Evolutionary conservation across 2,888 invertebrate genomes (phyloP).

Genomic region (Boloria selene): DNA sequence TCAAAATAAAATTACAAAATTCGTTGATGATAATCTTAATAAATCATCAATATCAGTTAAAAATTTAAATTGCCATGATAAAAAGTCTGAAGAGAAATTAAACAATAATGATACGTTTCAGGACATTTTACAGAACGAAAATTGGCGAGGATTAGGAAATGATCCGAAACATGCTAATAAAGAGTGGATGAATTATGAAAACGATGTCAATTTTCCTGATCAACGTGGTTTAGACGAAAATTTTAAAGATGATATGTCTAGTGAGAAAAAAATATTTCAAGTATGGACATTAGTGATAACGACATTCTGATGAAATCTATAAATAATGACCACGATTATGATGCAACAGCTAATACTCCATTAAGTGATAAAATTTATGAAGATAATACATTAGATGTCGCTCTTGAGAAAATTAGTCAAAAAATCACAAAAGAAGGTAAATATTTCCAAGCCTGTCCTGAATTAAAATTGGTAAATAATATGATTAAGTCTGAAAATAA

Average conservation of each 20-base stretch:
- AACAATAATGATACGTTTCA: background rate
- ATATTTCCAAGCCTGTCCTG: constrained; percentile 11
- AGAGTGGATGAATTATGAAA: constrained; percentile 1
- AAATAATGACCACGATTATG: constrained; percentile 12
- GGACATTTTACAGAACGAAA: constrained; percentile 4
- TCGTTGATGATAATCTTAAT: constrained; percentile 4
- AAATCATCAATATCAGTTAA: background rate
- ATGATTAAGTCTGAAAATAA: constrained; percentile 8
- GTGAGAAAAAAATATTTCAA: background rate
- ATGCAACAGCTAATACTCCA: background rate
- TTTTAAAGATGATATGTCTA: background rate
- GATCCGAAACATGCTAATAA: background rate
- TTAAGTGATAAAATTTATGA: constrained; percentile 2
- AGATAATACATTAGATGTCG: constrained; percentile 5
- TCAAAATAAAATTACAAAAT: constrained; percentile 4
- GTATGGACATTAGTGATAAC: constrained; percentile 3
- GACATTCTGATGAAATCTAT: constrained; percentile 8
- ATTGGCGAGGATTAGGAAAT: constrained; percentile 5
- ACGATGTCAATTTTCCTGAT: background rate
- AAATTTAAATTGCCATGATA: background rate
- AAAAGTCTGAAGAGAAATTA: background rate
- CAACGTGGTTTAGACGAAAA: background rate
- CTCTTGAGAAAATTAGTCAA: constrained; percentile 2
- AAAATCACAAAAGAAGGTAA: constrained; percentile 16
- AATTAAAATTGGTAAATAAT: constrained; percentile 15